Conservation (phyloP, 2,888 invertebrate species). For the Nephrotoma appendiculata region DNA sequence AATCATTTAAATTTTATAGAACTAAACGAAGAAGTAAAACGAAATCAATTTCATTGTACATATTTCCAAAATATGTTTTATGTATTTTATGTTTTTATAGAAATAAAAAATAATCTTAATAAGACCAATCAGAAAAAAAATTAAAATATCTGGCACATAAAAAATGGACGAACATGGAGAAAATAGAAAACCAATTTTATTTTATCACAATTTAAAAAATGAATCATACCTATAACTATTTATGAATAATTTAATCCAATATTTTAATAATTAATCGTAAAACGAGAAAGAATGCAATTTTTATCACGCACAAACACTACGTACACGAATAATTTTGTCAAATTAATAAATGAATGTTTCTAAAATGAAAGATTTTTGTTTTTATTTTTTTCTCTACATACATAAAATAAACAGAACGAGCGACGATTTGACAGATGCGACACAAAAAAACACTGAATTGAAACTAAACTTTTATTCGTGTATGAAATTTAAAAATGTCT, state of each 20-base stretch:
- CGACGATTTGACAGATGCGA: not conserved
- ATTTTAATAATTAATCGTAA: not conserved
- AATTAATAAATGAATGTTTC: not conserved
- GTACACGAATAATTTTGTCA: not conserved
- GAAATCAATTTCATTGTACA: too few species aligned
- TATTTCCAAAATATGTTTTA: not conserved
- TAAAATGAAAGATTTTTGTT: not conserved
- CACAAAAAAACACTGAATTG: not conserved
- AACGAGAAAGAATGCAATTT: not conserved
- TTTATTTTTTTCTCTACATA: not conserved
- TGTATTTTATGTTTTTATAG: not conserved
- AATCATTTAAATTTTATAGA: not conserved
- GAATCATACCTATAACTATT: not conserved
- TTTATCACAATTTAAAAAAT: not conserved
- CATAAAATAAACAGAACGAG: not conserved
- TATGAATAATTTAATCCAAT: not conserved
- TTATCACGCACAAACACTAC: not conserved
- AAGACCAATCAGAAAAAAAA: not conserved
- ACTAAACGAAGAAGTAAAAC: not conserved
- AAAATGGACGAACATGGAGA: not conserved
- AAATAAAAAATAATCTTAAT: not conserved
- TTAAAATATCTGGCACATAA: not conserved
- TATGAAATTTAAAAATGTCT: not conserved
- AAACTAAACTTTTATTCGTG: not conserved
- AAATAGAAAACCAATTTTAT: not conserved